A percentile compares a stretch with the other conserved stretches of the same genome.
These are phyloP conservation scores for Frankliniella intonsa DNA, from an alignment of 2,888 invertebrate genomes.

Conservation along the genomic window DNA sequence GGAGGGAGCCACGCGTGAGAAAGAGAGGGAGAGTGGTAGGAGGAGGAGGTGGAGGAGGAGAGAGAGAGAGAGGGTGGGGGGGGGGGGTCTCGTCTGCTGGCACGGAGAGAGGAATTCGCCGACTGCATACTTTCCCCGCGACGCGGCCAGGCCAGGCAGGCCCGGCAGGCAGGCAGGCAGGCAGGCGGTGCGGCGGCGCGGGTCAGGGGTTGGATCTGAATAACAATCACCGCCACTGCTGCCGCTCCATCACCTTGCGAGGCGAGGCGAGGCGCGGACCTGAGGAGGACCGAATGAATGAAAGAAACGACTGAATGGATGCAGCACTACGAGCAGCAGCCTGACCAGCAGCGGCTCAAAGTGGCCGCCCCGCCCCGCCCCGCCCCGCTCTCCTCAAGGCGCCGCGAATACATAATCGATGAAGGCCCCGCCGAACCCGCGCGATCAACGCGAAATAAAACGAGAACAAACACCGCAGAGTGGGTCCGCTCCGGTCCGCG, in stretches of 20 bases:
- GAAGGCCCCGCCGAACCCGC: neutral
- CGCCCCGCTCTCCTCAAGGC: neutral
- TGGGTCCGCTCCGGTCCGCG: neutral
- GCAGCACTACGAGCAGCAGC: neutral
- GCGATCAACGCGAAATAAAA: conserved; percentile 12
- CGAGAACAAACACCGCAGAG: neutral
- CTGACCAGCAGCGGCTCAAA: too few relatives aligned
- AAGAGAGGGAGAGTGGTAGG: neutral
- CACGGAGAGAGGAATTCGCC: neutral
- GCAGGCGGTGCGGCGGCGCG: too few relatives aligned
- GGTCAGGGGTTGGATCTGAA: neutral
- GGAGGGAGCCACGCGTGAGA: neutral
- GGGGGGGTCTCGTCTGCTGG: neutral
- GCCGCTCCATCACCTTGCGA: too few relatives aligned
- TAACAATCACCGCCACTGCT: neutral
- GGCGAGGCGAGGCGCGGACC: neutral
- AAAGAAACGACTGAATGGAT: neutral
- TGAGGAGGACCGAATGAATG: neutral
- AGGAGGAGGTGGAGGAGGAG: neutral
- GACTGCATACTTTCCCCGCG: neutral
- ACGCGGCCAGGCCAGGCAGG: too few relatives aligned
- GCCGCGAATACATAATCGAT: conserved; percentile 8
- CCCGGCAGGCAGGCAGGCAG: too few relatives aligned
- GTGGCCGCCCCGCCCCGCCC: too few relatives aligned
- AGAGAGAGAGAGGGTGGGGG: neutral